Conservation (phyloP, 2,113 vertebrate genomes). For the Helogale parvula region DNA sequence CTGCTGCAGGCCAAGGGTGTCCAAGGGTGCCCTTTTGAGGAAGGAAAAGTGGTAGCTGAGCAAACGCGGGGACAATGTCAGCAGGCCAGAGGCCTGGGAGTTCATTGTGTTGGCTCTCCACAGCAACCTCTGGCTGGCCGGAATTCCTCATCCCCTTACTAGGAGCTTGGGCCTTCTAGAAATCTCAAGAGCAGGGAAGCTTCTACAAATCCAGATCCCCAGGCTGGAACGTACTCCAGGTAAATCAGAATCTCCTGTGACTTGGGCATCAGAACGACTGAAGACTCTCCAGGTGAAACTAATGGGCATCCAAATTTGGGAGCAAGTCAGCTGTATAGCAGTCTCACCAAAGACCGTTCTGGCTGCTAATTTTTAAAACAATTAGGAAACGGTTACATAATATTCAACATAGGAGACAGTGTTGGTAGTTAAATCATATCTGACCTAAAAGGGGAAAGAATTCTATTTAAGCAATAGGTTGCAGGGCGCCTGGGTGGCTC, state of each 20-base stretch:
- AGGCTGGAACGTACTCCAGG: not conserved
- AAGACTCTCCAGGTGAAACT: not conserved
- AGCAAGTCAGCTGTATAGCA: not conserved
- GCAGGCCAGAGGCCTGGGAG: not conserved
- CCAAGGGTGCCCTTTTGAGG: not conserved
- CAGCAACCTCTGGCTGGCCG: not conserved
- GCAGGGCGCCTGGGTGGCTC: too few relatives aligned
- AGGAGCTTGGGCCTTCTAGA: not conserved
- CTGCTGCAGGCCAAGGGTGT: not conserved
- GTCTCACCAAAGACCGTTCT: not conserved
- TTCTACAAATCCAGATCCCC: not conserved
- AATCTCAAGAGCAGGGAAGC: not conserved
- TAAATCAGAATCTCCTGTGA: not conserved
- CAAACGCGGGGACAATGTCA: not conserved
- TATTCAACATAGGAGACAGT: not conserved
- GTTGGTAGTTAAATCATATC: not conserved
- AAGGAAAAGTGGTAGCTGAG: not conserved
- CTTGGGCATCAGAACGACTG: not conserved
- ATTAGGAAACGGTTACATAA: not conserved
- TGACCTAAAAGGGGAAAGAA: not conserved
- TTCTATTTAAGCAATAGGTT: not conserved
- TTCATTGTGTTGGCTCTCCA: not conserved
- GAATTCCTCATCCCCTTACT: not conserved
- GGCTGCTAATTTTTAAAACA: not conserved
- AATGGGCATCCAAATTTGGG: not conserved